These are phyloP conservation scores for Metridium senile DNA, from an alignment of 92 coral and sea anemone genomes.

Conservation along the genomic window DNA sequence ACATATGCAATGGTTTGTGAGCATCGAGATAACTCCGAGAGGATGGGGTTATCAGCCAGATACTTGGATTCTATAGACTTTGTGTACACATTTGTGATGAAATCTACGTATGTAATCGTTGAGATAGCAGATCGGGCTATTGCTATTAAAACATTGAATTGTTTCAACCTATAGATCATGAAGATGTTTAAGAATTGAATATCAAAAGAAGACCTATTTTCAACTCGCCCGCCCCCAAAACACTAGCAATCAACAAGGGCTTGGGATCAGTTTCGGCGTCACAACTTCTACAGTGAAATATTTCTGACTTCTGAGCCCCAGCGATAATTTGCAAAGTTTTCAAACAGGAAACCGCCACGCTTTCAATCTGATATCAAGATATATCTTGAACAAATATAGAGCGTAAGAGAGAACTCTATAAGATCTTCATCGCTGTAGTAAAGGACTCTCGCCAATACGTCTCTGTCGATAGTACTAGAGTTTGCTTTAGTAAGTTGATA, in stretches of 20 bases:
- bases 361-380: conserved; percentile 69
- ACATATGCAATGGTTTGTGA: conserved; percentile 73
- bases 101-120: conserved; percentile 85
- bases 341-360: conserved; percentile 83
- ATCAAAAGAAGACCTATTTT: conserved; percentile 41
- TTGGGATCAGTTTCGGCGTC: conserved; percentile 54
- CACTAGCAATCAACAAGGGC: conserved; percentile 53
- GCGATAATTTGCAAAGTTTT: conserved; percentile 86
- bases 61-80: conserved; percentile 69
- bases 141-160: conserved; percentile 78
- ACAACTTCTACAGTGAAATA: conserved; percentile 27
- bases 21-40: conserved; percentile 71
- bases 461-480: conserved; percentile 18
- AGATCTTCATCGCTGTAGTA: conserved; percentile 37
- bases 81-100: conserved; percentile 89
- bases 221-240: conserved; percentile 61
- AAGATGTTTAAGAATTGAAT: conserved; percentile 66
- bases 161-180: conserved; percentile 62
- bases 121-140: conserved; percentile 64
- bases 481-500: conserved; percentile 33
- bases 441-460: conserved; percentile 23
- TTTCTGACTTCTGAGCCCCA: conserved; percentile 49
- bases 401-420: conserved; percentile 14
- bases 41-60: conserved; percentile 88
- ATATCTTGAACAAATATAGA: conserved; percentile 73